Percentiles rank a stretch among this genome's conserved stretches.
phyloP scores from a whole-genome alignment of 2,888 invertebrate genomes.

The Lymantria monacha region DNA sequence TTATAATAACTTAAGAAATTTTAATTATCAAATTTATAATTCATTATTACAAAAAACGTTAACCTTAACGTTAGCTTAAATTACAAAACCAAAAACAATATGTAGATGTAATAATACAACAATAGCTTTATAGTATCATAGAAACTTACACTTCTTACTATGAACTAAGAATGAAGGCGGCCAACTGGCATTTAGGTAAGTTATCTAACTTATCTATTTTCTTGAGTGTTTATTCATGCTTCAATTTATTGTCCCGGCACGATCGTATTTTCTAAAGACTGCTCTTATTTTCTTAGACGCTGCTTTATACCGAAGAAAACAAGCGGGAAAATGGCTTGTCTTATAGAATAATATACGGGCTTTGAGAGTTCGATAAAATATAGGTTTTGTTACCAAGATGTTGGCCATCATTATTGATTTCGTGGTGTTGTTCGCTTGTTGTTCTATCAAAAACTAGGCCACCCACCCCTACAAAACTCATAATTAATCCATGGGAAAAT shows the following conservation, averaged over 20 bases:
- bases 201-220: conserved; percentile 42
- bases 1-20: too few species aligned
- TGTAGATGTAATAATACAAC: too few species aligned
- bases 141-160: neutral
- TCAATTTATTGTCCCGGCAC: conserved; percentile 58
- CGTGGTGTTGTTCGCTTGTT: conserved; percentile 4
- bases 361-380: conserved; percentile 35
- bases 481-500: too few species aligned
- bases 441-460: neutral
- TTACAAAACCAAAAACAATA: too few species aligned
- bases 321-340: conserved; percentile 44
- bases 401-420: conserved; percentile 21
- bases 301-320: conserved; percentile 49
- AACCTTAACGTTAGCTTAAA: too few species aligned
- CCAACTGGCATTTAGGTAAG: conserved; percentile 21
- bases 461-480: too few species aligned
- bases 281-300: conserved; percentile 54
- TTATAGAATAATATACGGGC: conserved; percentile 43
- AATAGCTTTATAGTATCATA: too few species aligned
- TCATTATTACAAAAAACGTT: too few species aligned
- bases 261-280: conserved; percentile 57
- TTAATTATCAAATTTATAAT: too few species aligned
- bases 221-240: conserved; percentile 56
- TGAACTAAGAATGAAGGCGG: conserved; percentile 12
- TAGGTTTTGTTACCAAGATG: conserved; percentile 23